Conservation (phyloP, 2,888 invertebrate genomes). For the Pyrrhia umbra region DNA sequence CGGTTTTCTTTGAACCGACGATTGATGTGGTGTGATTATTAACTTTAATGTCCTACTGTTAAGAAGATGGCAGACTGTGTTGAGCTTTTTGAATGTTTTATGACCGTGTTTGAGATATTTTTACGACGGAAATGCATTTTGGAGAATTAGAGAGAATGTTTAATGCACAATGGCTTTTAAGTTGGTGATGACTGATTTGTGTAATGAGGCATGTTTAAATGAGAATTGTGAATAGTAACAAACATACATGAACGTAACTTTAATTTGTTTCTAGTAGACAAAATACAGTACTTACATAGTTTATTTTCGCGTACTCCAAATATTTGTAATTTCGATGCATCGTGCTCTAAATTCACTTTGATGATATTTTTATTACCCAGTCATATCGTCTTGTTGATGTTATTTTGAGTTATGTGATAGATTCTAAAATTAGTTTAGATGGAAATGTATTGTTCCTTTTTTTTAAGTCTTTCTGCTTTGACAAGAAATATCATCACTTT, state of each 20-base stretch:
- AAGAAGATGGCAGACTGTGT: slow-evolving; percentile 56
- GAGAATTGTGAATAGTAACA: slow-evolving; percentile 3
- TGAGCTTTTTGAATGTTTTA: slow-evolving; percentile 45
- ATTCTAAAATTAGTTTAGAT: no score
- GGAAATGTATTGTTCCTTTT: no score
- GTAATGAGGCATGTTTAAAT: slow-evolving; percentile 7
- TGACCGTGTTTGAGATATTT: slow-evolving; percentile 42
- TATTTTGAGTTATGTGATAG: slow-evolving; percentile 23
- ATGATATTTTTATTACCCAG: slow-evolving; percentile 40
- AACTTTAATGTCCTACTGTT: slow-evolving; percentile 66
- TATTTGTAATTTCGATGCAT: slow-evolving; percentile 31
- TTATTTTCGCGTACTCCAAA: slow-evolving; percentile 19
- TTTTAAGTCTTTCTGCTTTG: no score
- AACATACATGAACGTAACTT: slow-evolving; percentile 5
- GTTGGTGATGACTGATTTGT: slow-evolving; percentile 30
- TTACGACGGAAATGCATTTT: slow-evolving; percentile 51
- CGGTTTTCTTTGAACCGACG: slow-evolving; percentile 69
- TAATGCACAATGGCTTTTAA: slow-evolving; percentile 10
- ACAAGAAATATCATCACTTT: no score
- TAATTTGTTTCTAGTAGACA: slow-evolving; percentile 19
- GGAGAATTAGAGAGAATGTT: slow-evolving; percentile 17
- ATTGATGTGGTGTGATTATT: slow-evolving; percentile 68
- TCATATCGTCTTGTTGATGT: slow-evolving; percentile 3
- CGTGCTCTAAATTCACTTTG: slow-evolving; percentile 34
- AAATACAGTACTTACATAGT: no score